Percentiles rank a stretch among this genome's conserved stretches.
phyloP scores from a whole-genome alignment of 1,140 invertebrate genomes.

The Trichoplusia ni region DNA sequence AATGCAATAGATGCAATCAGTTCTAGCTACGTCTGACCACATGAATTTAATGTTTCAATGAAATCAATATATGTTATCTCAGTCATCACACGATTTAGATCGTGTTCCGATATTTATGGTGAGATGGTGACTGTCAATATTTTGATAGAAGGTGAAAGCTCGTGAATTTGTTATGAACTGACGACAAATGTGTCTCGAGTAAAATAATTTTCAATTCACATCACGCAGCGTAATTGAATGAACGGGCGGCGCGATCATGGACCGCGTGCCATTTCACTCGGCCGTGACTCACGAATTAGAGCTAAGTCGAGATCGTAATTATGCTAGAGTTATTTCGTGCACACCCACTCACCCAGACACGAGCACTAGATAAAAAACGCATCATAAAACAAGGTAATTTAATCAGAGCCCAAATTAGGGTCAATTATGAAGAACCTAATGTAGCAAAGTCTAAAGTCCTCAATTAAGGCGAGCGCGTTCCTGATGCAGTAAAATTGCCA shows the following conservation, averaged over 20 bases:
- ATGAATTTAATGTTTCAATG: background rate
- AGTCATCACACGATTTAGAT: slow-evolving; percentile 41
- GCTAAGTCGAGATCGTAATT: slow-evolving; percentile 70
- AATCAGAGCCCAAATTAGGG: slow-evolving; percentile 61
- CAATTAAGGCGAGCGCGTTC: background rate
- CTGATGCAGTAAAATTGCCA: slow-evolving; percentile 11
- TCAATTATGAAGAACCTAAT: slow-evolving; percentile 42
- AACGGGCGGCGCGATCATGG: slow-evolving; percentile 61
- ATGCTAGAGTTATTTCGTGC: slow-evolving; percentile 67
- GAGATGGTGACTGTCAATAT: slow-evolving; percentile 11
- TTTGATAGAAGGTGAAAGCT: slow-evolving; percentile 60
- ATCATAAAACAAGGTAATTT: slow-evolving; percentile 56
- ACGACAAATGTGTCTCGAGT: slow-evolving; percentile 52
- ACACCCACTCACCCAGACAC: slow-evolving; percentile 50
- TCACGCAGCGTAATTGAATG: slow-evolving; percentile 72
- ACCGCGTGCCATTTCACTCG: slow-evolving; percentile 65
- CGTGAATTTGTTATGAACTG: slow-evolving; percentile 38
- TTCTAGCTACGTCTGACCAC: background rate
- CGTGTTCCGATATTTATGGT: slow-evolving; percentile 18
- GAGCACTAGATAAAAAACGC: slow-evolving; percentile 46
- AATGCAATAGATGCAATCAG: slow-evolving; percentile 31
- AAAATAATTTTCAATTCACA: slow-evolving; percentile 63
- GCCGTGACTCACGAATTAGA: slow-evolving; percentile 78
- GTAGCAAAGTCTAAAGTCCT: slow-evolving; percentile 20
- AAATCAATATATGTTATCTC: slow-evolving; percentile 16